These are phyloP conservation scores for Mellivora capensis DNA, from an alignment of 2,113 vertebrate species.

Conservation along the genomic window DNA sequence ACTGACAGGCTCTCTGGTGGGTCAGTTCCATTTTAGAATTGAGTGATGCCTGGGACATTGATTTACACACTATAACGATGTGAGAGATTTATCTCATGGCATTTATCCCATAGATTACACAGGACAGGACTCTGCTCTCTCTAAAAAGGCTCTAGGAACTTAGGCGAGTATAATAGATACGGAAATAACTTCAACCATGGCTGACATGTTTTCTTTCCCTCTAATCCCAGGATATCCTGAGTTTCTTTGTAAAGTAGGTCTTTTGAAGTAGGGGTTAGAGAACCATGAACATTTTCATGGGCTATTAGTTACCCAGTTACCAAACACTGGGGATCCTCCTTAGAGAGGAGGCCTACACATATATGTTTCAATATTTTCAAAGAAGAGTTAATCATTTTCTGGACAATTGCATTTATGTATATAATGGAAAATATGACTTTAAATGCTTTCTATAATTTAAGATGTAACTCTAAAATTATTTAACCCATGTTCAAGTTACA, in stretches of 20 bases:
- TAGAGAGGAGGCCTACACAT: background rate
- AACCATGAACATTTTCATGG: slow-evolving; percentile 25
- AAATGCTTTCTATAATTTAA: background rate
- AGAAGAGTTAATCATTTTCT: slow-evolving; percentile 18
- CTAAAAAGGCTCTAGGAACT: background rate
- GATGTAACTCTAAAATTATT: slow-evolving; percentile 20
- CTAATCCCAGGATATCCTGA: slow-evolving; percentile 29
- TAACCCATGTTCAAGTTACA: background rate
- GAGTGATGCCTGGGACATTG: slow-evolving; percentile 38
- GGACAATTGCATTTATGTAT: background rate
- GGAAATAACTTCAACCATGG: slow-evolving; percentile 26
- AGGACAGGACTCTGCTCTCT: slow-evolving; percentile 31
- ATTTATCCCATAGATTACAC: slow-evolving; percentile 41
- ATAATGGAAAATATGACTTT: slow-evolving; percentile 24
- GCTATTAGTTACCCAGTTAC: slow-evolving; percentile 25
- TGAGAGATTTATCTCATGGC: slow-evolving; percentile 45
- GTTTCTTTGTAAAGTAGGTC: slow-evolving; percentile 50
- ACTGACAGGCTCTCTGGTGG: slow-evolving; percentile 32
- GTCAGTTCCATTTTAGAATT: slow-evolving; percentile 13
- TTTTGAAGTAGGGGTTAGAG: slow-evolving; percentile 15
- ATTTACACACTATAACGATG: slow-evolving; percentile 42
- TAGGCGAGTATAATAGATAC: background rate
- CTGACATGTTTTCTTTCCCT: slow-evolving; percentile 39
- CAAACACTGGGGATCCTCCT: background rate
- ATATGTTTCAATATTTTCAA: background rate